These are phyloP conservation scores for Synergus umbraculus DNA, from an alignment of 2,888 invertebrate genomes.

Conservation along the genomic window DNA sequence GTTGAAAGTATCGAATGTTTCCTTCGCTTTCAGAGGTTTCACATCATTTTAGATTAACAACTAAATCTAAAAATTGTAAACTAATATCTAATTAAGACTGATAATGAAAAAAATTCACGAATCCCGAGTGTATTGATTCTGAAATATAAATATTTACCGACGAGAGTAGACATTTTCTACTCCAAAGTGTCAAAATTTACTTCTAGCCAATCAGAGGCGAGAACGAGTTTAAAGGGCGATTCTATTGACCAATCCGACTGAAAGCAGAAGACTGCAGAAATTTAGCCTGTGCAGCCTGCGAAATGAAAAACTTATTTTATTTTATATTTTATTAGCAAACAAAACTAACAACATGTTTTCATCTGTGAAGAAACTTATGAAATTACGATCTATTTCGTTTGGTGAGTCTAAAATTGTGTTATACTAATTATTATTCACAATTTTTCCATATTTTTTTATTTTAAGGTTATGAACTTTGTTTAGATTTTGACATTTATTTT, in stretches of 20 bases:
- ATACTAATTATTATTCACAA: background rate
- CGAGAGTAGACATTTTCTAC: background rate
- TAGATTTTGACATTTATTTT: background rate
- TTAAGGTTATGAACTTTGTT: constrained; percentile 16
- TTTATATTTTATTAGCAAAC: constrained; percentile 13
- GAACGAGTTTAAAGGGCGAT: background rate
- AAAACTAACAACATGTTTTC: constrained; percentile 36
- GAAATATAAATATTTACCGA: constrained; percentile 6
- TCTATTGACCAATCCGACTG: background rate
- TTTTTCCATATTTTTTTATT: background rate
- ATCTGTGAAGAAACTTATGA: constrained; percentile 1
- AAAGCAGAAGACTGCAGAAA: too few relatives aligned
- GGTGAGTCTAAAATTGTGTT: constrained; percentile 12
- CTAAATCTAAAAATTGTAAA: background rate
- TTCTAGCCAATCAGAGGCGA: background rate
- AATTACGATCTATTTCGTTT: constrained; percentile 35
- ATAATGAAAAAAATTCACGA: background rate
- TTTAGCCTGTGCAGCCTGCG: background rate
- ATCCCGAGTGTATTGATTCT: background rate
- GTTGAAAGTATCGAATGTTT: background rate
- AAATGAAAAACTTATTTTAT: constrained; percentile 20
- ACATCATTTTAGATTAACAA: background rate
- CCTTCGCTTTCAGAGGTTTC: background rate
- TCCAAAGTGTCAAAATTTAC: background rate
- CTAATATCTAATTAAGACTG: background rate